Evolutionary conservation across 1,140 invertebrate species (phyloP).

Genomic region (Thalassaphorura encarpata): DNA sequence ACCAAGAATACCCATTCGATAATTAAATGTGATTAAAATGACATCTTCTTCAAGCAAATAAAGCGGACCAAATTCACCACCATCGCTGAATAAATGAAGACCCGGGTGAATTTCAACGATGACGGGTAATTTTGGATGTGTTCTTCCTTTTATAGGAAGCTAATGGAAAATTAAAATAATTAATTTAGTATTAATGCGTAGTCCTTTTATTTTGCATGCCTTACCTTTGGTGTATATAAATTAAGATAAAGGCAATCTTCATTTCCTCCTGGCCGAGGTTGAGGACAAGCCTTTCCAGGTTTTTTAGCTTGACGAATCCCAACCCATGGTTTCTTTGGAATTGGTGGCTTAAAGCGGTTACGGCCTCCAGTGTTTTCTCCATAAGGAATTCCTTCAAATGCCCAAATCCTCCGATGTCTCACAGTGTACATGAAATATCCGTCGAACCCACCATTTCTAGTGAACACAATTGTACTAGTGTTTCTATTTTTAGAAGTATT

Average conservation of each 20-base stretch:
- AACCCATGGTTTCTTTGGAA: slow-evolving; percentile 18
- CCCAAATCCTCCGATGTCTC: background rate
- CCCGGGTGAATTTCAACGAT: background rate
- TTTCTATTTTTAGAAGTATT: too few relatives aligned
- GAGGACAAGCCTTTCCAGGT: slow-evolving; percentile 17
- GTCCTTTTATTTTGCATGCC: too few relatives aligned
- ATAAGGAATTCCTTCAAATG: slow-evolving; percentile 6
- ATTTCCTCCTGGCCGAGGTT: slow-evolving; percentile 25
- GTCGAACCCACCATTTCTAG: background rate
- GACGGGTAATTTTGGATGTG: background rate
- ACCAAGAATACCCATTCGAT: background rate
- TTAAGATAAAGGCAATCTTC: slow-evolving; percentile 35
- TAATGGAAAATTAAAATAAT: too few relatives aligned
- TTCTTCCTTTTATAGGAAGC: too few relatives aligned
- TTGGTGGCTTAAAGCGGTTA: background rate
- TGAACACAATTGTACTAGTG: background rate
- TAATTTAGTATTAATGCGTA: too few relatives aligned
- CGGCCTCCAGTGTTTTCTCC: background rate
- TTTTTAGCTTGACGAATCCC: slow-evolving; percentile 16
- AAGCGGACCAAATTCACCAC: slow-evolving; percentile 1
- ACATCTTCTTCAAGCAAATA: slow-evolving; percentile 3
- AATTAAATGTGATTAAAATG: slow-evolving; percentile 2
- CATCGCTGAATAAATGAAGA: background rate
- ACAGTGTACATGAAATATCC: slow-evolving; percentile 6
- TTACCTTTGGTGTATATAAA: slow-evolving; percentile 2